These are phyloP conservation scores for Saguinus imperator DNA, from an alignment of 2,113 vertebrate species.

Conservation along the genomic window DNA sequence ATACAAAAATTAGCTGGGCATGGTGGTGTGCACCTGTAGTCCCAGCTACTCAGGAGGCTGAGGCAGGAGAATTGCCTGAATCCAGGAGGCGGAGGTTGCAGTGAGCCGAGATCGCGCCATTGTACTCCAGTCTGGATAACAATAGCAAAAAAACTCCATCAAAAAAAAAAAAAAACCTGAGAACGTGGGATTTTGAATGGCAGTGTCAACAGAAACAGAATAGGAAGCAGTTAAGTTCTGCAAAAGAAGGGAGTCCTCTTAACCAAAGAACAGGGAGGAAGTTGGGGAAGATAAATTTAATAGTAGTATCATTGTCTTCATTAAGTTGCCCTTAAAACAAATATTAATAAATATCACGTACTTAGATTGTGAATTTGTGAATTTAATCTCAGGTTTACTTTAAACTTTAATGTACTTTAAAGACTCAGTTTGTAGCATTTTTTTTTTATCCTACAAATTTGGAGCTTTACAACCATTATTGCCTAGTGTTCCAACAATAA, in stretches of 20 bases:
- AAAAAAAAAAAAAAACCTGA: not conserved
- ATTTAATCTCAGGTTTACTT: not conserved
- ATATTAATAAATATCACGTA: not conserved
- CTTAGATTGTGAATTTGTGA: not conserved
- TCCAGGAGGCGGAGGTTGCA: too few species aligned
- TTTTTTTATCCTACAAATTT: slow-evolving; percentile 11
- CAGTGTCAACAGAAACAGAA: not conserved
- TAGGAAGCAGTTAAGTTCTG: not conserved
- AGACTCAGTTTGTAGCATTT: not conserved
- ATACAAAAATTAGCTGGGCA: too few species aligned
- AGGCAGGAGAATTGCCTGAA: too few species aligned
- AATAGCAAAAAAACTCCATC: too few species aligned
- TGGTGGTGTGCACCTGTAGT: too few species aligned
- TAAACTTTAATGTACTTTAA: not conserved
- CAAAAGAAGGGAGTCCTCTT: not conserved
- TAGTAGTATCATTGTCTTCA: not conserved
- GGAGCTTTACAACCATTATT: not conserved
- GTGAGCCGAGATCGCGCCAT: too few species aligned
- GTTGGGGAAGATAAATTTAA: not conserved
- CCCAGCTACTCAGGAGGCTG: too few species aligned
- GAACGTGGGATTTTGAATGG: not conserved
- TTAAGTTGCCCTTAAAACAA: not conserved
- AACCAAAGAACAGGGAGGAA: not conserved
- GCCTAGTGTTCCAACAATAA: not conserved
- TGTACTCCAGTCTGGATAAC: too few species aligned